Evolutionary conservation across 2,797 vertebrate genomes (phyloP).

Genomic region (Anniella stebbinsi): DNA sequence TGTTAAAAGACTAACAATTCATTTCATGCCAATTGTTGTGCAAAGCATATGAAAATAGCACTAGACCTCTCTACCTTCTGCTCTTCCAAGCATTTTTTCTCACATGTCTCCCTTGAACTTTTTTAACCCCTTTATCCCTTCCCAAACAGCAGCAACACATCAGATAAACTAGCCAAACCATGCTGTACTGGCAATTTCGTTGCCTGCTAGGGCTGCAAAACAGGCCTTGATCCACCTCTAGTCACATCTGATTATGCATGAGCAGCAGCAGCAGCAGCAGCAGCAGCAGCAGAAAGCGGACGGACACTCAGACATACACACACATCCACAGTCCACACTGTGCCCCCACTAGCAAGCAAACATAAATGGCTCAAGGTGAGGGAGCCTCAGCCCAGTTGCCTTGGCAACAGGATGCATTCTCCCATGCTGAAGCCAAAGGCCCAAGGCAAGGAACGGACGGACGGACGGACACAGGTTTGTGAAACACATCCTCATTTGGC

Average conservation of each 20-base stretch:
- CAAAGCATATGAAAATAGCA: too few relatives aligned
- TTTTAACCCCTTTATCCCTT: not conserved
- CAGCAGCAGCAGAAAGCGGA: not conserved
- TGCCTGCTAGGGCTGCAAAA: not conserved
- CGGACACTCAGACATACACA: not conserved
- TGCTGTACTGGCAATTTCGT: not conserved
- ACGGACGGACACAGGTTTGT: not conserved
- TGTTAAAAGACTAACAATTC: too few relatives aligned
- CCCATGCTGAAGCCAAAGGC: not conserved
- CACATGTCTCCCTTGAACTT: not conserved
- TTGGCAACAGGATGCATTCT: not conserved
- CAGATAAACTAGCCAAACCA: not conserved
- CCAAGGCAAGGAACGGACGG: too few relatives aligned
- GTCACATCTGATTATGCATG: not conserved
- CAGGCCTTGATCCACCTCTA: too few relatives aligned
- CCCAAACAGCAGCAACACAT: not conserved
- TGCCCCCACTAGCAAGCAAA: not conserved
- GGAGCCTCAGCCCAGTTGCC: not conserved
- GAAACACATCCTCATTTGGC: not conserved
- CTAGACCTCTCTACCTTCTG: too few relatives aligned
- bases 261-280: too few relatives aligned
- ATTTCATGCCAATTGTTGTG: too few relatives aligned
- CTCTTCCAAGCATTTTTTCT: too few relatives aligned
- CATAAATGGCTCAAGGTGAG: not conserved
- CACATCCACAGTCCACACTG: not conserved